Base-by-base conservation (phyloP, 2,113 vertebrate species). In the Melanerpes formicivorus region DNA sequence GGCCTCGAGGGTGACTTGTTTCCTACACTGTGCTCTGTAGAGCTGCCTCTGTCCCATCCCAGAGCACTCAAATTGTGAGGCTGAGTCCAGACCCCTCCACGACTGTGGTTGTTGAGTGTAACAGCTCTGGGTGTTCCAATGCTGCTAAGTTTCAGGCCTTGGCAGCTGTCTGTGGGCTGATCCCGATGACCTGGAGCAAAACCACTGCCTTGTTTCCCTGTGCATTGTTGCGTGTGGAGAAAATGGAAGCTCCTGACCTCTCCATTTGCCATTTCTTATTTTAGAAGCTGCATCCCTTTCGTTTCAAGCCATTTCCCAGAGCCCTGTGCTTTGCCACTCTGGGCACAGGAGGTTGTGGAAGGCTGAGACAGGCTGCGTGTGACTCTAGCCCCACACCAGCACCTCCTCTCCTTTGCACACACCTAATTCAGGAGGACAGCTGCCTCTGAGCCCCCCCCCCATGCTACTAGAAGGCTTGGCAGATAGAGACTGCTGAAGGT, bases 251-350 rank as follows among this genome's bases (percentile, higher is more conserved):
- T 66, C 77, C 83, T 62, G 58, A 44, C 22, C 19, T 52, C 34
- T 54, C 6, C 23, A 2, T 80, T 83, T 77, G 58, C 42, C 27
- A 18, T 80, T 78, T 69, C 32, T 74, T 93, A 65, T 34, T 88
- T 69, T 9, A 52, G 55, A 88, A 63, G 14, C 50, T 65, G 21
- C 63, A 67, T 79, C 60, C 21, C 37, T 90, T 73, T 81, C 48
- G 29, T 82, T 96, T 90, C 80, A 66, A 34, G 70, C 54, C 80
- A 18, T 84, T 90, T 88, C 70, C 50, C 73, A 72, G 73, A 71
- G 25, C 37, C 65, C 54, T 71, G 34, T 71, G 34, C 88, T 80
- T 78, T 56, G 72, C 8, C 40, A 3, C 71, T 25, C 30, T 23
- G 56, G 7, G 3, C 25, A 32, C 58, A 56, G 59, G 48, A 80